These are phyloP conservation scores for Mustelus asterias DNA, from an alignment of 2,113 vertebrate species.

Conservation along the genomic window DNA sequence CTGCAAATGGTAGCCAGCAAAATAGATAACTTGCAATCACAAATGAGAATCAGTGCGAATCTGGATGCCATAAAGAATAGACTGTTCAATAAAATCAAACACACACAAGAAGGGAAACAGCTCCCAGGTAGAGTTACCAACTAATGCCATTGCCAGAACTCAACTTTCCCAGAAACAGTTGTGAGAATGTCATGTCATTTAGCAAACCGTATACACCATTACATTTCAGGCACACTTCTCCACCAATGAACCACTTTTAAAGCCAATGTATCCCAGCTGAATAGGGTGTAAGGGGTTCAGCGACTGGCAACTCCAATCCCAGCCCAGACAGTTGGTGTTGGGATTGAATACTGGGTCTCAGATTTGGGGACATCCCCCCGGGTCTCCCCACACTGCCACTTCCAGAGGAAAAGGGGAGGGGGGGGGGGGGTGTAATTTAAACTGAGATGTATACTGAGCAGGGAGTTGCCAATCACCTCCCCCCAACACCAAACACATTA, in stretches of 20 bases:
- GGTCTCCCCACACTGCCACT: neutral
- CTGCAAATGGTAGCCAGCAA: neutral
- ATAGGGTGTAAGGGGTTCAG: neutral
- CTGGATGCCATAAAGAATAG: neutral
- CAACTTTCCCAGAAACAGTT: neutral
- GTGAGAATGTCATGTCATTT: neutral
- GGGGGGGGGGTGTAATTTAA: too few relatives aligned
- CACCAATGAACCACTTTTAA: neutral
- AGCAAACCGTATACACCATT: neutral
- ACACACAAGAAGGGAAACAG: neutral
- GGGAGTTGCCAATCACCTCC: neutral
- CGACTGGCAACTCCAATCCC: neutral
- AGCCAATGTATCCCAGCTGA: neutral
- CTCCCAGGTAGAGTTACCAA: neutral
- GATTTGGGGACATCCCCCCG: neutral
- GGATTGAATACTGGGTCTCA: neutral
- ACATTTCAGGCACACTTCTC: too few relatives aligned
- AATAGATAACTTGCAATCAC: neutral
- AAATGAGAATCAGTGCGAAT: neutral
- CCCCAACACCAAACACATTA: neutral
- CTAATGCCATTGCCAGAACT: neutral
- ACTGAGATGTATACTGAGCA: neutral
- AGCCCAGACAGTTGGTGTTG: neutral
- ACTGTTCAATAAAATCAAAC: neutral
- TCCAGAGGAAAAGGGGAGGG: neutral